These are phyloP conservation scores for Linurgus olivaceus DNA, from an alignment of 2,797 vertebrate species.

Conservation along the genomic window DNA sequence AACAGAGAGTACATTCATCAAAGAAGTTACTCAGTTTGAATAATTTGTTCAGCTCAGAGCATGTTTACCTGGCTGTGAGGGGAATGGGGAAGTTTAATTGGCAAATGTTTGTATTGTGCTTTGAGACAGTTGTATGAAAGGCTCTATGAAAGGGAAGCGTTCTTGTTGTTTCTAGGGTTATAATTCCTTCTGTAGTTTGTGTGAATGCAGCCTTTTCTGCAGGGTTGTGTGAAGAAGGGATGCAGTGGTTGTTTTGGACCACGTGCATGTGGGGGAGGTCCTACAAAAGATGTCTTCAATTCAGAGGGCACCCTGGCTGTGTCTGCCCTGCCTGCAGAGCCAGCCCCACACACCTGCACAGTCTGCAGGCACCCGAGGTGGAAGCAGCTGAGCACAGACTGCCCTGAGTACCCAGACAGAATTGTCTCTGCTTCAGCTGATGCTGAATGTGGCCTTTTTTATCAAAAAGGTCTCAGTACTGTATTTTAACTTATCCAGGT, in stretches of 20 bases:
- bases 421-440: background rate
- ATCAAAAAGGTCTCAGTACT: background rate
- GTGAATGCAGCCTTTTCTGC: background rate
- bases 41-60: background rate
- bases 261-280: fast-evolving
- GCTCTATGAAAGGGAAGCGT: background rate
- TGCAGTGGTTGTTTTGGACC: background rate
- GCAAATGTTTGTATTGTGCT: background rate
- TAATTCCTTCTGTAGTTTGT: background rate
- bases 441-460: background rate
- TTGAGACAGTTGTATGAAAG: background rate
- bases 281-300: background rate
- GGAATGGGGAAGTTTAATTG: background rate
- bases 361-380: background rate
- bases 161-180: background rate
- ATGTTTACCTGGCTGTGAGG: constrained; percentile 15
- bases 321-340: background rate
- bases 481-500: background rate
- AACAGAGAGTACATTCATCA: constrained; percentile 25
- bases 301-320: background rate
- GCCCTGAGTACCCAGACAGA: background rate
- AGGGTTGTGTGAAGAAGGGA: background rate
- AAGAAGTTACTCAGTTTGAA: background rate
- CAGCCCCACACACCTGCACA: background rate
- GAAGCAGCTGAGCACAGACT: background rate